Percentiles rank a stretch among this genome's conserved stretches.
These are phyloP conservation scores for Epinephelus malabaricus DNA, from an alignment of 2,797 vertebrate species.

Conservation along the genomic window DNA sequence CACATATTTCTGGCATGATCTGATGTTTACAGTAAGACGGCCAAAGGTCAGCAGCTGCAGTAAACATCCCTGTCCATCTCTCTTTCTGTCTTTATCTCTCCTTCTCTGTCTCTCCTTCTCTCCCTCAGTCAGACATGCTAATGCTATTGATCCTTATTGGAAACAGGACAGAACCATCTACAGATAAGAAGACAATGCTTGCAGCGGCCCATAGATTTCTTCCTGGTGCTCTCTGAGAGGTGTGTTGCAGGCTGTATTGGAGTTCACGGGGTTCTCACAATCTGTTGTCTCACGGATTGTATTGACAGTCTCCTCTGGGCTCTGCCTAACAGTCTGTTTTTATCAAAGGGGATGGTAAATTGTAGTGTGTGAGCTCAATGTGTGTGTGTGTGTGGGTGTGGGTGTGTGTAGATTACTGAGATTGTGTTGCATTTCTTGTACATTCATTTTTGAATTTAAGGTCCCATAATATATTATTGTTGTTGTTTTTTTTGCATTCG, in stretches of 20 bases:
- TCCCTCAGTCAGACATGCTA: slow-evolving; percentile 69
- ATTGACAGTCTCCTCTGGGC: slow-evolving; percentile 71
- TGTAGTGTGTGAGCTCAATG: slow-evolving; percentile 21
- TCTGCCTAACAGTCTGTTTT: slow-evolving; percentile 58
- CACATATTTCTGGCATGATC: not conserved
- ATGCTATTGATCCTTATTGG: slow-evolving; percentile 75
- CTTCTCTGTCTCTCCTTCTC: not conserved
- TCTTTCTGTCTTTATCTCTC: slow-evolving; percentile 10
- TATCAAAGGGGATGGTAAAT: slow-evolving; percentile 58
- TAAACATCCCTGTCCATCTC: slow-evolving; percentile 22
- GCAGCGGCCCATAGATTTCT: slow-evolving; percentile 77
- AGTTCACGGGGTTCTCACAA: slow-evolving; percentile 79
- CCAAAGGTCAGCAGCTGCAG: slow-evolving; percentile 11
- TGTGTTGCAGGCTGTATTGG: slow-evolving; percentile 68
- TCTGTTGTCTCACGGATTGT: slow-evolving; percentile 71
- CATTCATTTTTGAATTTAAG: slow-evolving; percentile 13
- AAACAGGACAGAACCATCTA: slow-evolving; percentile 68
- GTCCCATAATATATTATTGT: not conserved
- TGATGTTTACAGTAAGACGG: slow-evolving; percentile 7
- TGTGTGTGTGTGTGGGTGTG: slow-evolving; percentile 25
- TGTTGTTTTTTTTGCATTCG: not conserved
- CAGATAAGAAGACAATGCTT: slow-evolving; percentile 80
- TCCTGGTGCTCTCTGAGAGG: slow-evolving; percentile 74
- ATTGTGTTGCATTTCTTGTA: slow-evolving; percentile 17
- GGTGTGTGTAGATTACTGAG: not conserved